Conservation (phyloP, 2,888 invertebrate genomes). For the Luffia ferchaultella region DNA sequence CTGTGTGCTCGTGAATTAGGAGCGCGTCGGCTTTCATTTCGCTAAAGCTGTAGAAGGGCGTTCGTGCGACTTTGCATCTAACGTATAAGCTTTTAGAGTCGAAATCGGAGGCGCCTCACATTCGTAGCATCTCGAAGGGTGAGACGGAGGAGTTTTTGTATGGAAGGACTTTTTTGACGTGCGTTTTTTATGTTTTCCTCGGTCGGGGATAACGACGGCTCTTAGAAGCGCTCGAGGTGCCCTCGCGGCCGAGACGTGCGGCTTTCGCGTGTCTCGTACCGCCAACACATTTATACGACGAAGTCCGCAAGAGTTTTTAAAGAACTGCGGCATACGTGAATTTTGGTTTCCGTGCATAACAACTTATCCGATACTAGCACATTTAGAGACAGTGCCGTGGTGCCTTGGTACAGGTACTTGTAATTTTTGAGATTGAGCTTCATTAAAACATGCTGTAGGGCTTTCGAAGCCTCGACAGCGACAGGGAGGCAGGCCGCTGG, state of each 20-base stretch:
- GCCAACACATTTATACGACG: too few relatives aligned
- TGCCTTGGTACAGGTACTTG: too few relatives aligned
- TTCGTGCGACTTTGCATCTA: slow-evolving; percentile 42
- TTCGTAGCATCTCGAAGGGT: slow-evolving; percentile 48
- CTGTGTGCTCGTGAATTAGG: slow-evolving; percentile 62
- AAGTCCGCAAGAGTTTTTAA: too few relatives aligned
- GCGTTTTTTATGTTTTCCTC: slow-evolving; percentile 65
- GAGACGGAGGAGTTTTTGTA: slow-evolving; percentile 58
- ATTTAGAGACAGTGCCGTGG: too few relatives aligned
- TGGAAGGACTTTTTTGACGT: slow-evolving; percentile 65
- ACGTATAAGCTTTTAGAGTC: slow-evolving; percentile 36
- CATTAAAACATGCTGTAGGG: too few relatives aligned
- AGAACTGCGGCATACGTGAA: too few relatives aligned
- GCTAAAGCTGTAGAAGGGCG: slow-evolving; percentile 47
- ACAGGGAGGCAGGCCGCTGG: background rate
- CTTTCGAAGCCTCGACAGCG: slow-evolving; percentile 2
- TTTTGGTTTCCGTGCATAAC: too few relatives aligned
- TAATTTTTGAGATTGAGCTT: too few relatives aligned
- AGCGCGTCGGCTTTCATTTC: slow-evolving; percentile 66
- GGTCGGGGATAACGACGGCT: slow-evolving; percentile 62
- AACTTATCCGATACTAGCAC: too few relatives aligned
- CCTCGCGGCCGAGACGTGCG: background rate
- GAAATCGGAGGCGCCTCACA: slow-evolving; percentile 30
- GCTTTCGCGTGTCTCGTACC: background rate
- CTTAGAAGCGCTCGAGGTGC: slow-evolving; percentile 18